A percentile compares a stretch with the other conserved stretches of the same genome.
These are phyloP conservation scores for Drosophila oshimai DNA, from an alignment of 1,140 invertebrate genomes.

Conservation along the genomic window DNA sequence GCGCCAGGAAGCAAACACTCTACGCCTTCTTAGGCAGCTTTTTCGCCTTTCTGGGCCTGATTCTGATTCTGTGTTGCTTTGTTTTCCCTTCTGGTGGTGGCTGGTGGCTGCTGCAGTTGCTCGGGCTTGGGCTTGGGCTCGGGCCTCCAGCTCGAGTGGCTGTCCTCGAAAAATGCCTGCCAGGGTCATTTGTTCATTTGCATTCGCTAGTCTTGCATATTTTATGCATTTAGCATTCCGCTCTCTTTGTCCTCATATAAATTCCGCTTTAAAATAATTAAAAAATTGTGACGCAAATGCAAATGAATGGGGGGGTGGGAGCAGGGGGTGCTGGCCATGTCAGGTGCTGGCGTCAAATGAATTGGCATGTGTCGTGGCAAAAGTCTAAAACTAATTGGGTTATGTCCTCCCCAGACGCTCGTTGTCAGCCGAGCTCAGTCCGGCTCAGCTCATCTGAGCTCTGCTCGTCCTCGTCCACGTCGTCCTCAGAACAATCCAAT, in stretches of 20 bases:
- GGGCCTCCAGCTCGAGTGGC: conserved; percentile 43
- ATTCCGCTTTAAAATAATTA: conserved; percentile 52
- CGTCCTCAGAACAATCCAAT: conserved; percentile 29
- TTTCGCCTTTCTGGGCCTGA: neutral
- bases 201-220: conserved; percentile 62
- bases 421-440: conserved; percentile 31
- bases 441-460: conserved; percentile 1
- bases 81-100: conserved; percentile 8
- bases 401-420: conserved; percentile 65
- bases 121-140: conserved; percentile 1
- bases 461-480: neutral
- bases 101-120: conserved; percentile 29
- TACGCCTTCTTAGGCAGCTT: conserved; percentile 53
- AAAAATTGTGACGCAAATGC: conserved; percentile 65
- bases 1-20: conserved; percentile 76
- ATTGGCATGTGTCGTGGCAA: conserved; percentile 65
- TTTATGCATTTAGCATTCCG: conserved; percentile 33
- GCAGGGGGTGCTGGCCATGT: conserved; percentile 4
- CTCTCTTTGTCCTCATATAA: conserved; percentile 3
- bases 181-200: conserved; percentile 77
- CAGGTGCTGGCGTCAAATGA: conserved; percentile 29
- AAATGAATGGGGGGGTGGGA: conserved; percentile 17
- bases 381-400: conserved; percentile 67
- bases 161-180: conserved; percentile 52
- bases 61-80: neutral